A percentile compares a stretch with the other conserved stretches of the same genome.
These are phyloP conservation scores for Colinus virginianus DNA, from an alignment of 2,113 vertebrate genomes.

Conservation along the genomic window DNA sequence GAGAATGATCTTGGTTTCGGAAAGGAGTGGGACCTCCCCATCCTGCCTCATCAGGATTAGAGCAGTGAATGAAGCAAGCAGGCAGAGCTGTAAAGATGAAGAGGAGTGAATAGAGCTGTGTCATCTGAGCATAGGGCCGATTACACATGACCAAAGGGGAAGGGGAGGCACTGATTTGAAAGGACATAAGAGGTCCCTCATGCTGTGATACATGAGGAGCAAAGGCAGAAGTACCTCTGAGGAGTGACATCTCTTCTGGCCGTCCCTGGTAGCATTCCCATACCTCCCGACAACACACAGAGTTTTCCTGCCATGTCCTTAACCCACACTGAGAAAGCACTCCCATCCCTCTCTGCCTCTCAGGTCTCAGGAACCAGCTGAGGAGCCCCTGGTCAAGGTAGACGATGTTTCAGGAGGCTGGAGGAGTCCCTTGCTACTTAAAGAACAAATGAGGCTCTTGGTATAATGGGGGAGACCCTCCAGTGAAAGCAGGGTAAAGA, in stretches of 20 bases:
- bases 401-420: not conserved
- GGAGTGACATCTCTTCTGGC: too few relatives aligned
- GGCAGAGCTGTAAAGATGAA: not conserved
- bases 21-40: not conserved
- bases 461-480: not conserved
- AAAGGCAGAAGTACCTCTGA: not conserved
- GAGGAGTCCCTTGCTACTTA: not conserved
- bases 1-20: not conserved
- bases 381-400: not conserved
- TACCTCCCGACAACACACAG: too few relatives aligned
- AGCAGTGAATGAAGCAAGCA: rapidly evolving
- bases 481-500: not conserved
- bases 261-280: rapidly evolving
- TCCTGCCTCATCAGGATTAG: not conserved
- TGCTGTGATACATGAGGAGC: rapidly evolving
- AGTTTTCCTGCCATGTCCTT: not conserved
- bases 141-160: not conserved
- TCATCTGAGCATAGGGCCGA: rapidly evolving
- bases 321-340: not conserved
- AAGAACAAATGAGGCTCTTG: not conserved
- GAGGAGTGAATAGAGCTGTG: not conserved
- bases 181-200: not conserved
- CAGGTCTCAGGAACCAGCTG: not conserved
- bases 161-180: not conserved
- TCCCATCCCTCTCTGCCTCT: not conserved